Conservation (phyloP, 2,888 invertebrate genomes). For the Nemapogon koenigi region DNA sequence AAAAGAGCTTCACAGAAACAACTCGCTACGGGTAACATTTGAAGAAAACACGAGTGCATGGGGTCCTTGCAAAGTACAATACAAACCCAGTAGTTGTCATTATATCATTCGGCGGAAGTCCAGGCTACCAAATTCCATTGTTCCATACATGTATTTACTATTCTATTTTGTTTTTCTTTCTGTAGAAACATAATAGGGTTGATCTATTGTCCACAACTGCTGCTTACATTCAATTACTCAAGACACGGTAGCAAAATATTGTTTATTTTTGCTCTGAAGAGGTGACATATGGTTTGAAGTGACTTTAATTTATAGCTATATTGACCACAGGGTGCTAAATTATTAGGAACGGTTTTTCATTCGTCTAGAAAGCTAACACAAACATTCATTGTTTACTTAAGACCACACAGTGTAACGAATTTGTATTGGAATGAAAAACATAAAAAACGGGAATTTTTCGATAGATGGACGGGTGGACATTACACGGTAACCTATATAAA, state of each 20-base stretch:
- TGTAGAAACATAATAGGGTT: conserved; percentile 46
- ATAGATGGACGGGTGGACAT: no score
- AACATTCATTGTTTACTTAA: conserved; percentile 10
- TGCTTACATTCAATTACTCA: conserved; percentile 36
- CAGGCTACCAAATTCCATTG: conserved; percentile 34
- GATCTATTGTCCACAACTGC: conserved; percentile 45
- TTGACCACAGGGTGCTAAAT: conserved; percentile 31
- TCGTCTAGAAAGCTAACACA: conserved; percentile 31
- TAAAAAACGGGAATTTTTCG: no score
- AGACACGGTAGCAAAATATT: conserved; percentile 56
- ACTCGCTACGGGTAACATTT: conserved; percentile 35
- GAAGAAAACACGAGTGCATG: conserved; percentile 32
- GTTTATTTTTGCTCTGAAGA: conserved; percentile 53
- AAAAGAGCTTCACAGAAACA: conserved; percentile 24
- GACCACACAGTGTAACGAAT: conserved; percentile 40
- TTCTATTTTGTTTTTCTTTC: conserved; percentile 38
- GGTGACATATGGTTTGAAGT: conserved; percentile 48
- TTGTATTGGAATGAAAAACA: conserved; percentile 13
- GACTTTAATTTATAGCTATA: conserved; percentile 45
- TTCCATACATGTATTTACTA: conserved; percentile 36
- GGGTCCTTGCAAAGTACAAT: conserved; percentile 37
- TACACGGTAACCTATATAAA: no score
- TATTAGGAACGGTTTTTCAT: conserved; percentile 47
- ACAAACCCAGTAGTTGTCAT: conserved; percentile 38
- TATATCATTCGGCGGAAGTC: conserved; percentile 44